Conservation (phyloP, 2,113 vertebrate genomes). For the Limanda limanda region DNA sequence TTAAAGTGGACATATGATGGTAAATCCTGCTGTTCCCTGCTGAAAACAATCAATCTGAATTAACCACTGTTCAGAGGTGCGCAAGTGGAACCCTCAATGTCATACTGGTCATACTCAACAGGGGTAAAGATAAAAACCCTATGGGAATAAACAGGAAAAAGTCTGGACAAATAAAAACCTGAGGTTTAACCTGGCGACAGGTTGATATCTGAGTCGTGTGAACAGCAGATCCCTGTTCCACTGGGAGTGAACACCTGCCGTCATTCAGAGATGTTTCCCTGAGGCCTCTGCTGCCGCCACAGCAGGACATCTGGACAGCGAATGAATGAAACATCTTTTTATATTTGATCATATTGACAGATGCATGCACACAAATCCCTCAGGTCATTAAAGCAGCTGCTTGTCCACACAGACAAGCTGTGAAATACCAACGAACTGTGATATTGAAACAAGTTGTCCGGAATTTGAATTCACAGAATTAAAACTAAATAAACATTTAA, state of each 20-base stretch:
- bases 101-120: neutral
- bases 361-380: constrained; percentile 23
- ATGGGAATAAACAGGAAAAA: neutral
- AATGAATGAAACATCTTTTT: constrained; percentile 24
- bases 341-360: constrained; percentile 65
- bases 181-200: neutral
- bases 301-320: constrained; percentile 52
- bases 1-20: too few relatives aligned
- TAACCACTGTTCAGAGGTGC: too few relatives aligned
- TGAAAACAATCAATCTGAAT: too few relatives aligned
- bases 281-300: constrained; percentile 31
- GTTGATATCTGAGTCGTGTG: constrained; percentile 27
- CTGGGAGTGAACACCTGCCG: constrained; percentile 55
- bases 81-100: too few relatives aligned
- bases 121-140: neutral
- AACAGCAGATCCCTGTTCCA: constrained; percentile 36
- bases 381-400: constrained; percentile 20
- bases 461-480: neutral
- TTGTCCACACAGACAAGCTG: constrained; percentile 16
- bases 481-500: too few relatives aligned
- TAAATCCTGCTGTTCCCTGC: too few relatives aligned
- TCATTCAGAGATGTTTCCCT: constrained; percentile 26
- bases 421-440: neutral
- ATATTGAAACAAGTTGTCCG: neutral
- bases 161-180: neutral